Evolutionary conservation across 37 sponge, comb jelly and placozoan species (phyloP), one percentile per base, ranked within the genome.

Genomic region (Theonella swinhoei): DNA sequence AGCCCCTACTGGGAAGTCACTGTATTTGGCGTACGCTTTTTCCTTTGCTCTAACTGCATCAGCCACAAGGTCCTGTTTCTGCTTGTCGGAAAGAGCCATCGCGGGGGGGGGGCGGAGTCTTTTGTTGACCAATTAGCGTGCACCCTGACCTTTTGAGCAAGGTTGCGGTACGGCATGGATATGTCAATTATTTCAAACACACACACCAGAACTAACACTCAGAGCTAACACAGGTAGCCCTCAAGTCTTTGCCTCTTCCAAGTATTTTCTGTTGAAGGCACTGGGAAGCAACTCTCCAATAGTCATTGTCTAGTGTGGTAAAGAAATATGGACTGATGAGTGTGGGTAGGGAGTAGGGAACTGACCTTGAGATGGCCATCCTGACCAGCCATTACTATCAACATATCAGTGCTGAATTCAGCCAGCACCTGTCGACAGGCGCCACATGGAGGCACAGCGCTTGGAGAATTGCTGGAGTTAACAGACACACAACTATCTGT

Each of bases 1-100:
- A 24, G 94, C 91, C 31, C 98, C 98, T 20, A 97, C 98, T 3
- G 75, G 87, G 71, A 97, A 97, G 1, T 91, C 80, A 33, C 96
- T 96, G 80, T 97, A 97, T 4, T 93, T 95, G 1, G 80, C 70
- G 63, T 97, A 88, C 17, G 98, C 91, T 11, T 67, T 70, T 20
- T 64, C 69, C 76, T 95, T 97, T 19, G 87, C 89, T 17, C 79
- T 77, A 0, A 59, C 7, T 61, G 83, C 43, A 1, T 37, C 72
- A 17, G 79, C 68, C 0, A 91, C 68, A 41, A 96, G 80, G 19
- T 43, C 40, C 33, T 88, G 58, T 29, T 72, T 40, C 39, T 71
- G 62, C 5, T 78, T 77, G 0, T 80, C 78, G 20, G 65, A 33
- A 0, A 78, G 70, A n/a, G n/a, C n/a, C n/a, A n/a, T n/a, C n/a